Evolutionary conservation across 2,797 vertebrate genomes (phyloP).

Genomic region (Microcaecilia unicolor): DNA sequence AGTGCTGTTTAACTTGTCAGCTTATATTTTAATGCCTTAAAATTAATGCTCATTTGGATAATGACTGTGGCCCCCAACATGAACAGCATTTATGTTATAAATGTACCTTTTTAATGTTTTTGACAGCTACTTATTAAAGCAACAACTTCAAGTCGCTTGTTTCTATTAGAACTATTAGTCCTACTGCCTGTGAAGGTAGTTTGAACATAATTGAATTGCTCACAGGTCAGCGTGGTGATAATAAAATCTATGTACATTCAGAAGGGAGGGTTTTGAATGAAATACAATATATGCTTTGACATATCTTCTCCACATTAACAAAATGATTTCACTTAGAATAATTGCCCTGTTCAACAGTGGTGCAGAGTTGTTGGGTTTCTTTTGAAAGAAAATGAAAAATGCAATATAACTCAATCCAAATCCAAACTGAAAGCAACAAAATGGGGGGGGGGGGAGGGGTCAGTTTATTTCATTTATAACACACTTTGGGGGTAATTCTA

Average conservation of each 20-base stretch:
- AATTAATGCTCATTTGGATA: background rate
- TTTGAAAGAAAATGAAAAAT: no score
- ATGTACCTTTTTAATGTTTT: background rate
- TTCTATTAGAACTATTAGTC: conserved; percentile 6
- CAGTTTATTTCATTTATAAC: no score
- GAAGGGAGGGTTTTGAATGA: conserved; percentile 1
- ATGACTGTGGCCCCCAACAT: background rate
- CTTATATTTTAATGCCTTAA: background rate
- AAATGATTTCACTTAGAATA: no score
- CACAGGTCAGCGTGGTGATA: conserved; percentile 3
- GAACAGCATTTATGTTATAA: background rate
- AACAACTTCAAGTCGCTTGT: conserved; percentile 6
- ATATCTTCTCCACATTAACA: no score
- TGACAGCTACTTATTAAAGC: conserved; percentile 3
- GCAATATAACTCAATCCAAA: no score
- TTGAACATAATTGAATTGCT: conserved; percentile 18
- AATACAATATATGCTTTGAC: background rate
- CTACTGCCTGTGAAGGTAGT: conserved; percentile 10
- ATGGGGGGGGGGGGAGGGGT: no score
- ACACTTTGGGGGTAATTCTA: no score
- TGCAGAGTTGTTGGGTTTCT: no score
- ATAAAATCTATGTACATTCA: conserved; percentile 16
- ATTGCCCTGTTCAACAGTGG: no score
- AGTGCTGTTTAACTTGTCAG: background rate
- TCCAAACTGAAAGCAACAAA: no score